A percentile compares a stretch with the other conserved stretches of the same genome.
Evolutionary conservation across 2,888 invertebrate species (phyloP).

Genomic region (Rhorus exstirpatorius): DNA sequence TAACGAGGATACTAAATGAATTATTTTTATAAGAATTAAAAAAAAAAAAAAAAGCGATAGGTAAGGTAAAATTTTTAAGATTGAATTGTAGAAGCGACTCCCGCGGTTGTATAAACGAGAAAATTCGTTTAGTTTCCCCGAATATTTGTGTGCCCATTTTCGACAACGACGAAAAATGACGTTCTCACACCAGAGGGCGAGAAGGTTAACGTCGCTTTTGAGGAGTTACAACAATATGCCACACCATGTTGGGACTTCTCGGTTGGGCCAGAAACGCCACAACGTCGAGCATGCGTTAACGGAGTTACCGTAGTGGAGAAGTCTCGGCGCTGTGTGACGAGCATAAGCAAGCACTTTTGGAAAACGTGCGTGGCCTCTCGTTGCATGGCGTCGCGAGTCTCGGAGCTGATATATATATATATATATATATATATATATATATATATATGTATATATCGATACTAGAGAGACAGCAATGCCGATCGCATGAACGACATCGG

Average conservation of each 20-base stretch:
- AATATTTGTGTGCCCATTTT: slow-evolving; percentile 22
- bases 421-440: too few relatives aligned
- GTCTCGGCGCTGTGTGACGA: slow-evolving; percentile 73
- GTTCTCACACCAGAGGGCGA: not conserved
- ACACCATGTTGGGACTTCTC: slow-evolving; percentile 49
- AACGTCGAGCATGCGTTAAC: slow-evolving; percentile 59
- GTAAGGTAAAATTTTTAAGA: too few relatives aligned
- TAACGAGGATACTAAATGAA: too few relatives aligned
- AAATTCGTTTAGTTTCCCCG: not conserved
- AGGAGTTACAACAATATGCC: slow-evolving; percentile 18
- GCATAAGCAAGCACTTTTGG: slow-evolving; percentile 79
- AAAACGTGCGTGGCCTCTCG: slow-evolving; percentile 72
- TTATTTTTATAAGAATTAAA: too few relatives aligned
- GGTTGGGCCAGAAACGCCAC: slow-evolving; percentile 21
- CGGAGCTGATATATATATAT: too few relatives aligned
- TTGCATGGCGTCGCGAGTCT: not conserved
- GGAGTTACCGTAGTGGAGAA: slow-evolving; percentile 35
- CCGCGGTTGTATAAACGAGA: not conserved
- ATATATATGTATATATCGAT: not conserved
- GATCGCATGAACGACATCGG: slow-evolving; percentile 67
- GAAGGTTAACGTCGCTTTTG: slow-evolving; percentile 25
- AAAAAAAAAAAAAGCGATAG: too few relatives aligned
- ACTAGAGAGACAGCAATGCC: slow-evolving; percentile 46
- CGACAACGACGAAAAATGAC: slow-evolving; percentile 1
- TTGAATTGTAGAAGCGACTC: too few relatives aligned